Percentiles rank a stretch among this genome's conserved stretches.
Conservation (phyloP, 2,888 invertebrate genomes). For the Tenthredo distinguenda region DNA sequence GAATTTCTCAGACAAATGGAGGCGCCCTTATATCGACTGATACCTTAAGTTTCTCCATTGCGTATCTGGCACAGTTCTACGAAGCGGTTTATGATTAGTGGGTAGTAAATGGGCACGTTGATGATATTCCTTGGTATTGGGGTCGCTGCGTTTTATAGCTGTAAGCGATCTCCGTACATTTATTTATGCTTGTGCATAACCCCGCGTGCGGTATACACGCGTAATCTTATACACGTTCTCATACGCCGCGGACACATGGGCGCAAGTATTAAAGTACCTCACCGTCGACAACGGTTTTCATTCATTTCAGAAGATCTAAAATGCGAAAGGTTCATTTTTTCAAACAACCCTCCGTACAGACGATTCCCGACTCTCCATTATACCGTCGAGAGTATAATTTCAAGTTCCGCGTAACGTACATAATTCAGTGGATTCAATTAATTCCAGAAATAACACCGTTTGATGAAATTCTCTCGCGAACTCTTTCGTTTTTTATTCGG, state of each 20-base stretch:
- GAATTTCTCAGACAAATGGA: constrained; percentile 3
- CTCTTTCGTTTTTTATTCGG: not conserved
- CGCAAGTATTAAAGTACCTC: not conserved
- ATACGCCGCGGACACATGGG: not conserved
- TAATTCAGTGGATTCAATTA: not conserved
- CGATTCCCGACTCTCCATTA: not conserved
- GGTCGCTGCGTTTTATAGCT: constrained; percentile 46
- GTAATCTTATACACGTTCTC: not conserved
- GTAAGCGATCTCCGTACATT: not conserved
- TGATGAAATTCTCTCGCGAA: not conserved
- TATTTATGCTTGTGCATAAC: not conserved
- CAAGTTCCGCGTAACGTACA: not conserved
- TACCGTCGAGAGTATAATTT: constrained; percentile 16
- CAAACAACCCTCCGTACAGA: not conserved
- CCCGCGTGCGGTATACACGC: not conserved
- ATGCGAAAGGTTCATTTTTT: constrained; percentile 19
- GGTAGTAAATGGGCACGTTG: constrained; percentile 41
- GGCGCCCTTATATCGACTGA: constrained; percentile 30
- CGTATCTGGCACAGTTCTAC: constrained; percentile 35
- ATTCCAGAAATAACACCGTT: not conserved
- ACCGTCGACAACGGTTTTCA: constrained; percentile 38
- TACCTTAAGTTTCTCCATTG: constrained; percentile 5
- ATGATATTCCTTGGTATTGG: constrained; percentile 40
- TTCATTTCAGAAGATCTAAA: constrained; percentile 26
- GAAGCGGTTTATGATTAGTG: constrained; percentile 44